Conservation (phyloP, 2,888 invertebrate species). For the Stenurella melanura region DNA sequence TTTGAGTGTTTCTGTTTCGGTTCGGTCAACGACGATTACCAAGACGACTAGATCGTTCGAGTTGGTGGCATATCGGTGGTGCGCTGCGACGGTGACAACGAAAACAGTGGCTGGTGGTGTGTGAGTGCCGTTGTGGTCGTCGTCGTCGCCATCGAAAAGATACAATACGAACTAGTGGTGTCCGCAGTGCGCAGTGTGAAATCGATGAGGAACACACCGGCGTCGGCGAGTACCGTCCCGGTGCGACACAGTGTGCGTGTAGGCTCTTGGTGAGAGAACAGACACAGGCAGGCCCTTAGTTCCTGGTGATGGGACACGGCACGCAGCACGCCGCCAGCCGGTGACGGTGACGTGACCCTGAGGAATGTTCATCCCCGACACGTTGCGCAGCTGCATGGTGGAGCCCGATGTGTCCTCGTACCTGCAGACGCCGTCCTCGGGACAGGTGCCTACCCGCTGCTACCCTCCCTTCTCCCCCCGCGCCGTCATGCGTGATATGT, state of each 20-base stretch:
- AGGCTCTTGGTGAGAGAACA: conserved; percentile 28
- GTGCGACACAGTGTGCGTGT: conserved; percentile 40
- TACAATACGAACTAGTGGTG: not conserved
- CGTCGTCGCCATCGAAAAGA: conserved; percentile 33
- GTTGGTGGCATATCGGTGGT: conserved; percentile 8
- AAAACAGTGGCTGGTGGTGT: conserved; percentile 42
- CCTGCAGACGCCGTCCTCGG: conserved; percentile 95
- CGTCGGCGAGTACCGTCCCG: conserved; percentile 46
- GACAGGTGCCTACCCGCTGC: conserved; percentile 87
- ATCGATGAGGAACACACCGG: conserved; percentile 65
- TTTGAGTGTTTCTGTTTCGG: conserved; percentile 48
- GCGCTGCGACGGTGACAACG: conserved; percentile 40
- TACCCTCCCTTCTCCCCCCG: conserved; percentile 75
- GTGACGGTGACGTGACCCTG: conserved; percentile 71
- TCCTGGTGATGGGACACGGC: conserved; percentile 68
- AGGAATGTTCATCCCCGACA: conserved; percentile 94
- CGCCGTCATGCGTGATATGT: conserved; percentile 73
- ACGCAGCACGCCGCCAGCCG: conserved; percentile 70
- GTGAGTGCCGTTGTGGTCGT: conserved; percentile 48
- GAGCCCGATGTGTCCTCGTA: conserved; percentile 96
- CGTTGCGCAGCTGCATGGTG: conserved; percentile 96
- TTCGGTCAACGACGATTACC: conserved; percentile 43
- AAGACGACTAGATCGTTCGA: conserved; percentile 44
- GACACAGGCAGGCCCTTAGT: conserved; percentile 41
- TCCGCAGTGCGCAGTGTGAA: conserved; percentile 64